These are phyloP conservation scores for Myotis planiceps DNA, from an alignment of 2,797 vertebrate species.

Conservation along the genomic window DNA sequence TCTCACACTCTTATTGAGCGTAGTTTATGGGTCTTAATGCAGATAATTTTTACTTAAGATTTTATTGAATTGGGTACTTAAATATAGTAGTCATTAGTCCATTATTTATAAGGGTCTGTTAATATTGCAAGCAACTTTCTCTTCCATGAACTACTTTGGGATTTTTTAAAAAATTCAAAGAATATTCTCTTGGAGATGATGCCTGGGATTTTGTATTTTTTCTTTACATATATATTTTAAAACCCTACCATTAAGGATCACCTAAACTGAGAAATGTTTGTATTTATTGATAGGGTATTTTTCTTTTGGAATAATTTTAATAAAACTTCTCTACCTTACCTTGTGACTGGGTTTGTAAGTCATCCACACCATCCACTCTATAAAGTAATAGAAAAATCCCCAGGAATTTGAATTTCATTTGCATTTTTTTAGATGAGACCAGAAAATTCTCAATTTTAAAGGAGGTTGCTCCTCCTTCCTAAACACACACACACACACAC, in stretches of 20 bases:
- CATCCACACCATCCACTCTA: background rate
- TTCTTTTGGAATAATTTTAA: background rate
- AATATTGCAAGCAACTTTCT: background rate
- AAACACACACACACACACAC: background rate
- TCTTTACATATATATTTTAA: background rate
- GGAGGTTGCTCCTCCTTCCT: background rate
- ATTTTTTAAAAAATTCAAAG: background rate
- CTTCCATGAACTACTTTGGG: background rate
- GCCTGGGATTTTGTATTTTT: background rate
- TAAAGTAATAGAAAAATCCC: background rate
- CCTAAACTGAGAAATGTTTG: background rate
- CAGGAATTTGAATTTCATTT: constrained; percentile 29
- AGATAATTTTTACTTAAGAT: background rate
- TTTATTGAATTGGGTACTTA: background rate
- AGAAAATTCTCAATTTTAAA: background rate
- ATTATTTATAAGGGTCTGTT: background rate
- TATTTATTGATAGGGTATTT: background rate
- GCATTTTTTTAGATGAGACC: constrained; percentile 4
- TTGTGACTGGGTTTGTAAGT: constrained; percentile 8
- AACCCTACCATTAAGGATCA: background rate
- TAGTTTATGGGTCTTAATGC: background rate
- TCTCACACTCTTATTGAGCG: background rate
- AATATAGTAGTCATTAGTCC: background rate
- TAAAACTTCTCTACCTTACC: constrained; percentile 1
- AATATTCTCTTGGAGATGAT: background rate